A percentile compares a stretch with the other conserved stretches of the same genome.
Conservation (phyloP, 2,888 invertebrate species). For the Pharmacophagus antenor region DNA sequence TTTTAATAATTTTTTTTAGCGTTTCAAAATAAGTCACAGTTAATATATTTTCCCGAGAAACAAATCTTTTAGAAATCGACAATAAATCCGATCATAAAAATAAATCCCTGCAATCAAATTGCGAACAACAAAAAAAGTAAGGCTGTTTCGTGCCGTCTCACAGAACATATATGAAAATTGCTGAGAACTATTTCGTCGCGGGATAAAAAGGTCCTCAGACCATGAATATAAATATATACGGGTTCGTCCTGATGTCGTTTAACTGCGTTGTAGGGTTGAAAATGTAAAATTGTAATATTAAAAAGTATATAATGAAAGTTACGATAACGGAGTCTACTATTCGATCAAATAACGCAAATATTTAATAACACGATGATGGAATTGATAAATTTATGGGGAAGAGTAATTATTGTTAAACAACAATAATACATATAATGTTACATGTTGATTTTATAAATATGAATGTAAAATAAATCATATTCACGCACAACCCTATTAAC, state of each 20-base stretch:
- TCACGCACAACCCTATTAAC: conserved; percentile 47
- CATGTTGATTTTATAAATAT: too few relatives aligned
- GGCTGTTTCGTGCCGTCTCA: conserved; percentile 73
- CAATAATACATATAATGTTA: too few relatives aligned
- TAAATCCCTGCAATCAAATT: conserved; percentile 78
- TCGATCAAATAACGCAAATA: too few relatives aligned
- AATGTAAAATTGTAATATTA: conserved; percentile 31
- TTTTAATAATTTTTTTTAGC: too few relatives aligned
- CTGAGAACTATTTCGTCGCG: conserved; percentile 63
- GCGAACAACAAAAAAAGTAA: conserved; percentile 72
- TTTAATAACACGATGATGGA: too few relatives aligned
- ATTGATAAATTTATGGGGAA: too few relatives aligned
- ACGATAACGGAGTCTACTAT: too few relatives aligned
- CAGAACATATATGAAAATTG: conserved; percentile 65
- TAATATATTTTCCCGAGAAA: conserved; percentile 41
- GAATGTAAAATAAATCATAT: background rate
- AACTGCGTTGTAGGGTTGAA: conserved; percentile 48
- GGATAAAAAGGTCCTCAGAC: conserved; percentile 65
- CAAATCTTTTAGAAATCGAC: conserved; percentile 67
- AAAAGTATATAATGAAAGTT: too few relatives aligned
- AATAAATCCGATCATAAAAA: conserved; percentile 78
- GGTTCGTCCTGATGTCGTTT: conserved; percentile 51
- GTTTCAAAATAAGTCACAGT: background rate
- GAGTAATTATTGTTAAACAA: too few relatives aligned
- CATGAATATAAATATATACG: conserved; percentile 71